Conservation (phyloP, 2,797 vertebrate species). For the Gymnoscopelus microlampas region DNA sequence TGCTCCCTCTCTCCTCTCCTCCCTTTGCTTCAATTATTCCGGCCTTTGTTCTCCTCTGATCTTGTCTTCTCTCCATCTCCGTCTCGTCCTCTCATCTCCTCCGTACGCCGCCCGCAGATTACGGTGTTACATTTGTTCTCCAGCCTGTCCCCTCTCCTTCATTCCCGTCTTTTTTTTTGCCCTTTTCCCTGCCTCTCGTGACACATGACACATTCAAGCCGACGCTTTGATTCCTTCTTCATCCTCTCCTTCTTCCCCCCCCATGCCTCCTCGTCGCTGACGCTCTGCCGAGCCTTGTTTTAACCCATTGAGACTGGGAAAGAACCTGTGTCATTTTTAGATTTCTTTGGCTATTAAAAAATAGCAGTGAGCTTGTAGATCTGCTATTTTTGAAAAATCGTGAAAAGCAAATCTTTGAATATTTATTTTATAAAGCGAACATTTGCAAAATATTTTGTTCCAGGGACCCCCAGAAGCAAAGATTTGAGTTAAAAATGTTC, state of each 20-base stretch:
- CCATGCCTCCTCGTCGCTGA: no score
- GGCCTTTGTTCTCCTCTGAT: constrained; percentile 41
- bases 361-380: no score
- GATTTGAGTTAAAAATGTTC: no score
- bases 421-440: no score
- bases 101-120: constrained; percentile 24
- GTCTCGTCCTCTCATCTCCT: constrained; percentile 45
- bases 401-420: no score
- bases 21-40: neutral
- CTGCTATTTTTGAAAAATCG: no score
- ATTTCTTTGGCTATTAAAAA: no score
- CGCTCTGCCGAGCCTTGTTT: no score
- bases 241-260: constrained; percentile 15
- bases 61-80: constrained; percentile 42
- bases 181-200: constrained; percentile 24
- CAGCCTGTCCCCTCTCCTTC: constrained; percentile 15
- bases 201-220: constrained; percentile 28
- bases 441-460: no score
- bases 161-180: neutral
- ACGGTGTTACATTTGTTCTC: constrained; percentile 32
- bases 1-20: constrained; percentile 39
- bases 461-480: no score
- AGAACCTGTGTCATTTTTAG: no score
- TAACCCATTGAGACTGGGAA: no score
- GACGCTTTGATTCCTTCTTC: constrained; percentile 23